Evolutionary conservation across 2,888 invertebrate genomes (phyloP).

Genomic region (Eupeodes latifasciatus): DNA sequence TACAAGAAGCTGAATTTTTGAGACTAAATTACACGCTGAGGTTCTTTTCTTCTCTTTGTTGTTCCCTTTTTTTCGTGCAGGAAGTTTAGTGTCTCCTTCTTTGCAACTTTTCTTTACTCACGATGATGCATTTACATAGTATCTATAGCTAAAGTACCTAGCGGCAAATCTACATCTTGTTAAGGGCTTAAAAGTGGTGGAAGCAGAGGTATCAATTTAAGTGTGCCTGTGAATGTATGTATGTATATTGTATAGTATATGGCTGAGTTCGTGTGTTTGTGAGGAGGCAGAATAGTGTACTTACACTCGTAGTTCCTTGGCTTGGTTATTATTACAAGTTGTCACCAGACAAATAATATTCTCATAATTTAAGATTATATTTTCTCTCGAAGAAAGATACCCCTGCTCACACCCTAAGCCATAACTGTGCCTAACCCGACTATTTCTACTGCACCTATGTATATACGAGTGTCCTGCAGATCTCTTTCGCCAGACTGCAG

Average conservation of each 20-base stretch:
- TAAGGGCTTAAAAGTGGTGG: slow-evolving; percentile 26
- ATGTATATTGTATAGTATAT: too few species aligned
- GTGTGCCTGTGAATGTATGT: not conserved
- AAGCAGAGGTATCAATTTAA: not conserved
- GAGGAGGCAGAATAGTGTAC: slow-evolving; percentile 18
- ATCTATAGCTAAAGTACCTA: slow-evolving; percentile 5
- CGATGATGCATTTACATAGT: not conserved
- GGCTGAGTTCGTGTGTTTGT: not conserved
- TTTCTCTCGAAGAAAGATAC: slow-evolving; percentile 66
- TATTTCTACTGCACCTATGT: not conserved
- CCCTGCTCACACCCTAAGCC: not conserved
- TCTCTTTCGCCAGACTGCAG: slow-evolving; percentile 57
- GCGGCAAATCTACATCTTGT: slow-evolving; percentile 66
- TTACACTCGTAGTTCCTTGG: slow-evolving; percentile 32
- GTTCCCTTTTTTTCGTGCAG: not conserved
- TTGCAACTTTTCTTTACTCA: slow-evolving; percentile 19
- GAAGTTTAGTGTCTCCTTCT: slow-evolving; percentile 48
- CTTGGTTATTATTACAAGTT: slow-evolving; percentile 78
- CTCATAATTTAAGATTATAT: slow-evolving; percentile 79
- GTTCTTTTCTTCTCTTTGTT: not conserved
- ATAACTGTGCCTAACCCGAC: not conserved
- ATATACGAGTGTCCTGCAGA: slow-evolving; percentile 54
- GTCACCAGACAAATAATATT: slow-evolving; percentile 78
- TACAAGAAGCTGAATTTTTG: slow-evolving; percentile 33
- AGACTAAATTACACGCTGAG: slow-evolving; percentile 57